phyloP scores from a whole-genome alignment of 2,888 invertebrate genomes.

The Abscondita cerata region DNA sequence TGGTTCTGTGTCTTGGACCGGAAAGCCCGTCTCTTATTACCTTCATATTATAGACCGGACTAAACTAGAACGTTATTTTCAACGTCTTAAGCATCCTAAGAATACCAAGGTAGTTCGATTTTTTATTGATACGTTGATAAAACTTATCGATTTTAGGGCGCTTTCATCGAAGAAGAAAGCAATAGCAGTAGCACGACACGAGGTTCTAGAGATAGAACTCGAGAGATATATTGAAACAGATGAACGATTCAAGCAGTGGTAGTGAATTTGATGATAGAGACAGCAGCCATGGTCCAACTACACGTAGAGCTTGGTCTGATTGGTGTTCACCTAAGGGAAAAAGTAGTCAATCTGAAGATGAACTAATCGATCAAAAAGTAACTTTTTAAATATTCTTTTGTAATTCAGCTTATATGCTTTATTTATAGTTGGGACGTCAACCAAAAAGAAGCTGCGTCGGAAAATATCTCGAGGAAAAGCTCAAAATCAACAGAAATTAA shows the following conservation, averaged over 20 bases:
- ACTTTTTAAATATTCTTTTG: slow-evolving; percentile 3
- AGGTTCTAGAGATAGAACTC: slow-evolving; percentile 59
- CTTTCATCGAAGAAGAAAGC: slow-evolving; percentile 44
- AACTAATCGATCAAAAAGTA: slow-evolving; percentile 57
- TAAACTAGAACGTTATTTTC: slow-evolving; percentile 95
- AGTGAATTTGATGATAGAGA: slow-evolving; percentile 56
- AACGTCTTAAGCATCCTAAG: slow-evolving; percentile 90
- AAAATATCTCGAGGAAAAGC: slow-evolving; percentile 61
- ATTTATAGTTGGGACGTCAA: slow-evolving; percentile 50
- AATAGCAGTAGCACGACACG: slow-evolving; percentile 45
- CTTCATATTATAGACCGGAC: slow-evolving; percentile 97
- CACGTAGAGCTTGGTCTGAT: slow-evolving; percentile 78
- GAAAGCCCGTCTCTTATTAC: slow-evolving; percentile 98
- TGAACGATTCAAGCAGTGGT: slow-evolving; percentile 58
- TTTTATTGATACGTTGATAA: too few relatives aligned
- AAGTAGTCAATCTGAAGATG: slow-evolving; percentile 69
- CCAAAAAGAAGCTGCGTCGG: slow-evolving; percentile 59
- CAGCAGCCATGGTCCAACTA: slow-evolving; percentile 69
- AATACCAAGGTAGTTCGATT: slow-evolving; percentile 61
- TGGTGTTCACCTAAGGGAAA: slow-evolving; percentile 70
- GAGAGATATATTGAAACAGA: slow-evolving; percentile 62
- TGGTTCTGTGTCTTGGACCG: slow-evolving; percentile 99
- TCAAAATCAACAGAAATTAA: slow-evolving; percentile 45
- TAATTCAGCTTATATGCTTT: too few relatives aligned
- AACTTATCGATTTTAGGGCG: slow-evolving; percentile 19